Evolutionary conservation across 1,140 invertebrate genomes (phyloP), one percentile per base, ranked within the genome.

Genomic region (Calycopis cecrops): DNA sequence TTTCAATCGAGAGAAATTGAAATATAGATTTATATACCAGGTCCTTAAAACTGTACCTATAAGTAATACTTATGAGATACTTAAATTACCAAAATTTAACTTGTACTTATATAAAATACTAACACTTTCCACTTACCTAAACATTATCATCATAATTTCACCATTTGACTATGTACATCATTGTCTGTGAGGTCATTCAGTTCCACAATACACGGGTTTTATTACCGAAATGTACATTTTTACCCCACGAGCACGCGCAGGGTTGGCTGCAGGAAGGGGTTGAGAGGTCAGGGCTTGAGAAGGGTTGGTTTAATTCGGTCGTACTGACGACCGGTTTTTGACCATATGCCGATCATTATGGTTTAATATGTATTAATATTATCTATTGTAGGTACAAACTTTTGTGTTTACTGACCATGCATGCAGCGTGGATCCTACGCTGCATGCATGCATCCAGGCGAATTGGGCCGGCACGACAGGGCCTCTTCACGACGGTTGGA

Each of bases 221-320:
- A 73, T 77, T 66, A 74, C 66, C 57, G 54, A 67, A 71, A 73
- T 72, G 66, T 65, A 62, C 53, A 63, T 71, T 76, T 52, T 70
- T 63, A 63, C 66, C 63, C 62, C 55, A 71, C 59, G 51, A 62
- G 65, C 74, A 70, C 71, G 65, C 65, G 71, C 52, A 63, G 72
- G 69, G 65, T 73, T 69, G 62, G 67, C 71, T 78, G 73, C 52
- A 63, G 58, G 71, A 59, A 65, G 52, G 55, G 67, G 65, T 68
- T 71, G 70, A 65, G 55, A 66, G 69, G 75, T 75, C 68, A 62
- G 33, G 52, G 65, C 71, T 75, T 76, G 78, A 73, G 76, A 35
- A 69, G 34, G 52, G 49, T 53, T 57, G 48, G 54, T 9, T 3
- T 44, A 16, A 16, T 16, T 52, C 71, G 72, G 62, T 35, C 42